Evolutionary conservation across 2,888 invertebrate species (phyloP).

Genomic region (Dioctria linearis): DNA sequence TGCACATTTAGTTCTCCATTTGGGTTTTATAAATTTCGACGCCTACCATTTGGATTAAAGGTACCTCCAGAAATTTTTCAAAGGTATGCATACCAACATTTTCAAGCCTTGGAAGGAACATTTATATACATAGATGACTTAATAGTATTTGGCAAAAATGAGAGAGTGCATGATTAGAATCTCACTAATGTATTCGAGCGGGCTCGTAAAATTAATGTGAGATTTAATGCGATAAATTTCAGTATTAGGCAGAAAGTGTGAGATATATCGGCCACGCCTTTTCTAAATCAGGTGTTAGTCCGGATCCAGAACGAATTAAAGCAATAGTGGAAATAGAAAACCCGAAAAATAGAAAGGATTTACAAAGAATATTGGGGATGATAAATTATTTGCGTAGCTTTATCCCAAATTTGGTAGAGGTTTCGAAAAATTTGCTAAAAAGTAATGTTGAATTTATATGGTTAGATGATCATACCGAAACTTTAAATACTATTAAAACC

Average conservation of each 20-base stretch:
- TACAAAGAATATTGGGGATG: too few species aligned
- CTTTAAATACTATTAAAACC: background rate
- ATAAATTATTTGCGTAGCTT: too few species aligned
- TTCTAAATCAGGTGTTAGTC: slow-evolving; percentile 23
- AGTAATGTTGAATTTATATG: too few species aligned
- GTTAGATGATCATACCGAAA: background rate
- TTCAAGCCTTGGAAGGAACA: background rate
- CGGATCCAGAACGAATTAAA: slow-evolving; percentile 26
- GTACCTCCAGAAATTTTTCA: slow-evolving; percentile 35
- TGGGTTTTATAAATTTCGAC: slow-evolving; percentile 26
- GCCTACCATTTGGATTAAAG: slow-evolving; percentile 52
- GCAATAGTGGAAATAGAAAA: slow-evolving; percentile 38
- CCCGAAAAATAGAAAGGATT: too few species aligned
- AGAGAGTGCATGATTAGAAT: background rate
- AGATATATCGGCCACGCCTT: slow-evolving; percentile 37
- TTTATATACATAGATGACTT: slow-evolving; percentile 51
- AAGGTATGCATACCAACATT: slow-evolving; percentile 26
- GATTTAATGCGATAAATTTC: slow-evolving; percentile 49
- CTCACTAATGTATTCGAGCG: slow-evolving; percentile 13
- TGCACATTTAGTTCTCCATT: background rate
- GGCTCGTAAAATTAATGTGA: slow-evolving; percentile 38
- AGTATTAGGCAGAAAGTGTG: background rate
- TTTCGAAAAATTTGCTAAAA: background rate
- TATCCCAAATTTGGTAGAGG: too few species aligned
- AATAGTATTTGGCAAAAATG: slow-evolving; percentile 9